Evolutionary conservation across 2,113 vertebrate species (phyloP).

Genomic region (Choloepus hoffmanni): DNA sequence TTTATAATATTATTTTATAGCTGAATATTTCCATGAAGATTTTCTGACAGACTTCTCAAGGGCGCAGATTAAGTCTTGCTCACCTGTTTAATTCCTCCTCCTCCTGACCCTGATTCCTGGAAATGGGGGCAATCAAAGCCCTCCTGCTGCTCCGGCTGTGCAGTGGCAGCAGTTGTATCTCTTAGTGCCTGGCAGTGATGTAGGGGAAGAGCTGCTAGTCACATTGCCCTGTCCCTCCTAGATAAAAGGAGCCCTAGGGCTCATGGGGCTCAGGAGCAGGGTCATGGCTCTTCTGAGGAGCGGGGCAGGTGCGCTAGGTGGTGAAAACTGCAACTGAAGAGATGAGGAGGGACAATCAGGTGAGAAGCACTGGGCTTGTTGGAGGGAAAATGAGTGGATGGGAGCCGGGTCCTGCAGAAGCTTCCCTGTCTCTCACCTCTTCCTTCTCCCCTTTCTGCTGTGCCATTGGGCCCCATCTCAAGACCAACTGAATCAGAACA

Average conservation of each 20-base stretch:
- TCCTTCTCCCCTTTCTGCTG: neutral
- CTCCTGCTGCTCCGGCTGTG: neutral
- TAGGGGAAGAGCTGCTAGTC: neutral
- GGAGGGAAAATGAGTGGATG: neutral
- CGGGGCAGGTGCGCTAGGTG: neutral
- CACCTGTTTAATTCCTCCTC: neutral
- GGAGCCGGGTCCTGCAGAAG: rapidly evolving
- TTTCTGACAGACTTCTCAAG: neutral
- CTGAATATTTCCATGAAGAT: neutral
- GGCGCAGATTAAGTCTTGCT: neutral
- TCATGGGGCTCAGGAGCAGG: neutral
- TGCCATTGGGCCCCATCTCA: rapidly evolving
- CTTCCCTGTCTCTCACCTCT: neutral
- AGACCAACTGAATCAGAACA: neutral
- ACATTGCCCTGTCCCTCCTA: too few species aligned
- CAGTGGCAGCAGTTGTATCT: neutral
- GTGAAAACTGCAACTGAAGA: neutral
- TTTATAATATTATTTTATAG: neutral
- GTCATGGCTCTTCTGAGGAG: too few species aligned
- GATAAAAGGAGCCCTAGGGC: neutral
- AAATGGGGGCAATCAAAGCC: too few species aligned
- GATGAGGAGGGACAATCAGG: neutral
- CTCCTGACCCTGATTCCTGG: neutral
- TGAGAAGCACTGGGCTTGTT: neutral
- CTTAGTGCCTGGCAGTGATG: rapidly evolving